phyloP scores from a whole-genome alignment of 2,888 invertebrate genomes.

The Melinopterus prodromus region DNA sequence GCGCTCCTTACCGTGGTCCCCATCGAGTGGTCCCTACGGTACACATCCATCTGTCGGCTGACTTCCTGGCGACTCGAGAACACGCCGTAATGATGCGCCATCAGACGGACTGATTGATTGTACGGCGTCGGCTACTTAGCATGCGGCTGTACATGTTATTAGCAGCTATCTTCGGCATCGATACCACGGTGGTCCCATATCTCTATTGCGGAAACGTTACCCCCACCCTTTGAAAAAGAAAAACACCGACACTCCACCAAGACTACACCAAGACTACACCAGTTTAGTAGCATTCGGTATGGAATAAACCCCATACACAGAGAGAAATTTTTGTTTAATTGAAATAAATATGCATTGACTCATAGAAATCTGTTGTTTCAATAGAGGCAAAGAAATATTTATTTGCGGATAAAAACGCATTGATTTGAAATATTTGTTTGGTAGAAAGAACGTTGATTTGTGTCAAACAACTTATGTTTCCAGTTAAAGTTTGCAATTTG shows the following conservation, averaged over 20 bases:
- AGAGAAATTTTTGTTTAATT: too few species aligned
- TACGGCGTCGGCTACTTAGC: constrained; percentile 54
- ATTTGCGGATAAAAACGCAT: too few species aligned
- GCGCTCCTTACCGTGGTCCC: constrained; percentile 13
- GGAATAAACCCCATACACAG: too few species aligned
- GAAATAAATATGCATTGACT: too few species aligned
- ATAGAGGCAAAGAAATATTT: too few species aligned
- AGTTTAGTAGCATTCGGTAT: constrained; percentile 10
- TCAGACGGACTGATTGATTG: constrained; percentile 54
- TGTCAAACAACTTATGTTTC: too few species aligned
- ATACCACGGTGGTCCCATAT: constrained; percentile 55
- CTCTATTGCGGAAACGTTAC: constrained; percentile 20
- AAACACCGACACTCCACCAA: not conserved
- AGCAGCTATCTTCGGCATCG: constrained; percentile 56
- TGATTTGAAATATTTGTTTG: too few species aligned
- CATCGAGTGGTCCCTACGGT: not conserved
- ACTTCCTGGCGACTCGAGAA: constrained; percentile 44
- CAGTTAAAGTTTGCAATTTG: too few species aligned
- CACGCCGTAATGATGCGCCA: constrained; percentile 46
- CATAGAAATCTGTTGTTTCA: too few species aligned
- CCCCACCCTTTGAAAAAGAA: constrained; percentile 13
- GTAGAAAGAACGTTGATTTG: too few species aligned
- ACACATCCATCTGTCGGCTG: constrained; percentile 42
- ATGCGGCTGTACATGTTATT: constrained; percentile 57
- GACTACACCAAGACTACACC: not conserved